phyloP scores from a whole-genome alignment of 1,140 invertebrate species.

The Paraescarpia echinospica region DNA sequence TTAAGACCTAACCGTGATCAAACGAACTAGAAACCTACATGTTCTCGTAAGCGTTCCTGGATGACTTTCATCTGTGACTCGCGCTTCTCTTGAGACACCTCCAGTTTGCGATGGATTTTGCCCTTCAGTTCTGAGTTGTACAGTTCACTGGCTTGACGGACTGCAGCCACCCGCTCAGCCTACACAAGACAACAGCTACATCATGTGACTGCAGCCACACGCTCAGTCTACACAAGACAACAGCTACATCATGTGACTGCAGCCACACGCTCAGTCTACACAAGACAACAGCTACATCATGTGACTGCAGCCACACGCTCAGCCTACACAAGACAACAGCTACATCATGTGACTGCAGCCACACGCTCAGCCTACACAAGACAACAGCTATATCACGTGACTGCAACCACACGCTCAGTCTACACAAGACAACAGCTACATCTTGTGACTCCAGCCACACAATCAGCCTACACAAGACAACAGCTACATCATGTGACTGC shows the following conservation, averaged over 20 bases:
- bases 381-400: too few species aligned
- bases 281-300: too few species aligned
- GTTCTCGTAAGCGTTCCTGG: constrained; percentile 82
- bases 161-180: not conserved
- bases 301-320: too few species aligned
- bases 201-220: not conserved
- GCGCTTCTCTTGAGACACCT: constrained; percentile 77
- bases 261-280: too few species aligned
- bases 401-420: too few species aligned
- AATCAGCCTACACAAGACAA: constrained; percentile 30
- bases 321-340: too few species aligned
- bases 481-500: constrained; percentile 64
- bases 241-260: too few species aligned
- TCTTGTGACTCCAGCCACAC: constrained; percentile 73
- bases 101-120: constrained; percentile 82
- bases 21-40: constrained; percentile 68
- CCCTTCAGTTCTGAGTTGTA: constrained; percentile 68
- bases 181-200: not conserved
- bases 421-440: too few species aligned
- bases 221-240: not conserved
- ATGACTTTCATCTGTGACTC: constrained; percentile 86
- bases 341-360: too few species aligned
- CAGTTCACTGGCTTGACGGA: not conserved
- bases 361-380: too few species aligned
- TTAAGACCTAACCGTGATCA: not conserved